These are phyloP conservation scores for Elaphurus davidianus DNA, from an alignment of 2,113 vertebrate species.

Conservation along the genomic window DNA sequence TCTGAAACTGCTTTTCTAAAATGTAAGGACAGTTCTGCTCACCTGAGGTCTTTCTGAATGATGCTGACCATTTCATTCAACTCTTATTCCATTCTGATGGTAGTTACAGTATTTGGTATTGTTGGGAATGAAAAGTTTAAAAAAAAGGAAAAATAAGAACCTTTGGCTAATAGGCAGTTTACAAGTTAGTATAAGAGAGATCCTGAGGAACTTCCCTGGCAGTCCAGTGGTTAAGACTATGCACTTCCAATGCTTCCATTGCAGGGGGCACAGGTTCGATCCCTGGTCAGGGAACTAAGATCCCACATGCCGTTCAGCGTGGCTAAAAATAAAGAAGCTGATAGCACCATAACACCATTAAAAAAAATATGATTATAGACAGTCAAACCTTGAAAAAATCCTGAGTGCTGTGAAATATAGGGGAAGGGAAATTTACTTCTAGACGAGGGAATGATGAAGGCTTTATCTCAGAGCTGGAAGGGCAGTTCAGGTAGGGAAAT, in stretches of 20 bases:
- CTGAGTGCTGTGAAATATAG: neutral
- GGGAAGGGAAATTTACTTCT: neutral
- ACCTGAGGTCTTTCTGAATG: neutral
- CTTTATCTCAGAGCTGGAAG: neutral
- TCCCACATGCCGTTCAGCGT: neutral
- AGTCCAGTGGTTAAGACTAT: neutral
- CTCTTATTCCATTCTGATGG: neutral
- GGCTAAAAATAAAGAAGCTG: neutral
- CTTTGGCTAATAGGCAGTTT: neutral
- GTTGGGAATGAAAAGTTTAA: neutral
- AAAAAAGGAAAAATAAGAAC: neutral
- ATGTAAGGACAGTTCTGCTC: neutral
- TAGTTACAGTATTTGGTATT: neutral
- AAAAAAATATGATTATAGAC: neutral
- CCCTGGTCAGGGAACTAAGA: neutral
- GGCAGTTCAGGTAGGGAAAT: neutral
- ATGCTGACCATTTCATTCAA: neutral
- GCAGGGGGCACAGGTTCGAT: neutral
- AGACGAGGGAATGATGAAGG: neutral
- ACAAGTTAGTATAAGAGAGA: neutral
- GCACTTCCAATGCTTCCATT: neutral
- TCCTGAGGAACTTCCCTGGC: neutral
- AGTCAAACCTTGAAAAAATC: neutral
- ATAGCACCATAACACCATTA: neutral
- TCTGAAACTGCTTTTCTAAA: neutral